A percentile compares a stretch with the other conserved stretches of the same genome.
Evolutionary conservation across 1,140 invertebrate genomes (phyloP).

Genomic region (Mercenaria mercenaria): DNA sequence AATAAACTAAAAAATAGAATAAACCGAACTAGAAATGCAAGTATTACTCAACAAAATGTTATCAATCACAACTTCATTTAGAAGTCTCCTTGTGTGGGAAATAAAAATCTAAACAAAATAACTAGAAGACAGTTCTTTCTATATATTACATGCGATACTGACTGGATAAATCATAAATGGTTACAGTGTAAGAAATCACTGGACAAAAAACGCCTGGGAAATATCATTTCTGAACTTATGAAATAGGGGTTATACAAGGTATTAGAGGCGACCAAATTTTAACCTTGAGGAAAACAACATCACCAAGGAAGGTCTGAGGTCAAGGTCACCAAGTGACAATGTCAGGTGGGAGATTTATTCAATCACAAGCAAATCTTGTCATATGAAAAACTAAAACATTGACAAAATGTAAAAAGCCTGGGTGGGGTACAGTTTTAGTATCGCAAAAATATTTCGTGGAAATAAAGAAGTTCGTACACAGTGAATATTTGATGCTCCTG

Average conservation of each 20-base stretch:
- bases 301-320: constrained; percentile 55
- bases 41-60: not conserved
- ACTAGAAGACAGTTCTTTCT: not conserved
- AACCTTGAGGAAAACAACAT: constrained; percentile 63
- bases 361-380: constrained; percentile 32
- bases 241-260: not conserved
- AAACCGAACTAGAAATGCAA: not conserved
- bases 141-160: constrained; percentile 14
- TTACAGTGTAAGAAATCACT: constrained; percentile 21
- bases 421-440: constrained; percentile 24
- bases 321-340: constrained; percentile 61
- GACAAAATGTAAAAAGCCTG: constrained; percentile 36
- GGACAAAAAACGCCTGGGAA: constrained; percentile 9
- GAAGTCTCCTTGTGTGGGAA: not conserved
- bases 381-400: constrained; percentile 32
- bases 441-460: constrained; percentile 9
- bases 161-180: constrained; percentile 17
- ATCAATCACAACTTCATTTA: not conserved
- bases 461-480: not conserved
- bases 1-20: not conserved
- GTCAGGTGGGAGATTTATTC: constrained; percentile 20
- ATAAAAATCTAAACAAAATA: not conserved
- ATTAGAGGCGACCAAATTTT: constrained; percentile 15
- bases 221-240: constrained; percentile 2
- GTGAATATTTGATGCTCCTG: not conserved